phyloP scores from a whole-genome alignment of 2,797 vertebrate genomes.

The Microcaecilia unicolor region DNA sequence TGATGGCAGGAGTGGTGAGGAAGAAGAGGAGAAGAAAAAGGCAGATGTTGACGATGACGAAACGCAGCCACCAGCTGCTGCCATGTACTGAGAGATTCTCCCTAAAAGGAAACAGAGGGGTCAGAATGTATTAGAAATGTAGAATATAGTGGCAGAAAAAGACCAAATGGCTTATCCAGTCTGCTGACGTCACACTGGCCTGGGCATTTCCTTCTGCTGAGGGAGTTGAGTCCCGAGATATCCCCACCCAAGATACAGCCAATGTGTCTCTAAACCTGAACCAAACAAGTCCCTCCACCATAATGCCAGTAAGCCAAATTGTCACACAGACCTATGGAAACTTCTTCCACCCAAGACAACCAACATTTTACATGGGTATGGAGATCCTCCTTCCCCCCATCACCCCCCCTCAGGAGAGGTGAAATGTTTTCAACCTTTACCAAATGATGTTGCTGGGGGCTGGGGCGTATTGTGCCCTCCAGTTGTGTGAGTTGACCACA shows the following conservation, averaged over 20 bases:
- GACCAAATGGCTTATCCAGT: too few species aligned
- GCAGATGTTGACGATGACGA: slow-evolving; percentile 80
- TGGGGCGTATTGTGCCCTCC: slow-evolving; percentile 76
- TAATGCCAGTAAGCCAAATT: too few species aligned
- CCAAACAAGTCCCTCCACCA: too few species aligned
- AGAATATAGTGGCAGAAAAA: too few species aligned
- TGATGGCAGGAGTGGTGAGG: slow-evolving; percentile 92
- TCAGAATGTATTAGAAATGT: background rate
- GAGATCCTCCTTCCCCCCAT: background rate
- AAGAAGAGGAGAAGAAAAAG: slow-evolving; percentile 95
- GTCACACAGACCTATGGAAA: too few species aligned
- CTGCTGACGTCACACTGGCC: too few species aligned
- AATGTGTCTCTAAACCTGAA: too few species aligned
- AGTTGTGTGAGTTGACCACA: slow-evolving; percentile 74
- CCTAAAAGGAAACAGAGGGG: slow-evolving; percentile 48
- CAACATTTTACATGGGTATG: too few species aligned
- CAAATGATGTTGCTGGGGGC: slow-evolving; percentile 92
- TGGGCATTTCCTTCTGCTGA: too few species aligned
- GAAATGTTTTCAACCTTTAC: slow-evolving; percentile 34
- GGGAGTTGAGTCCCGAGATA: too few species aligned
- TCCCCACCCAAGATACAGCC: too few species aligned
- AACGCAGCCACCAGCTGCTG: slow-evolving; percentile 84
- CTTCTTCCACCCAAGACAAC: background rate
- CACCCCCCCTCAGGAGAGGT: too few species aligned
- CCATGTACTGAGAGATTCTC: slow-evolving; percentile 86